Conservation (phyloP, 2,888 invertebrate genomes). For the Glaucopsyche alexis region DNA sequence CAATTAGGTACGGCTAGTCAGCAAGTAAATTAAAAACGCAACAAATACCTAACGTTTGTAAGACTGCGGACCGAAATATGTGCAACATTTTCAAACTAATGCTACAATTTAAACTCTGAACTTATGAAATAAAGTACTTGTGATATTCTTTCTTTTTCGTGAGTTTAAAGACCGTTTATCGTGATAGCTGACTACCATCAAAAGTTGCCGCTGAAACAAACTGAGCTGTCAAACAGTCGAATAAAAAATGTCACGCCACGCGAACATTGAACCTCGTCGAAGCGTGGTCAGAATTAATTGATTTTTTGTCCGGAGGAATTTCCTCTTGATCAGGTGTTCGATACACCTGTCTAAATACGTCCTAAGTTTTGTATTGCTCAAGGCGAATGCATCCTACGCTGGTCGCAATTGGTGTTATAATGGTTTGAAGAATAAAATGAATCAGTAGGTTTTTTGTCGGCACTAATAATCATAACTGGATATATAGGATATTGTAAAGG, state of each 20-base stretch:
- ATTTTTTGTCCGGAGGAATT: conserved; percentile 36
- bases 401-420: conserved; percentile 14
- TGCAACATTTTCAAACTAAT: neutral
- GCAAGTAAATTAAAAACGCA: neutral
- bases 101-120: neutral
- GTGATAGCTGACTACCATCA: neutral
- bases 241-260: conserved; percentile 33
- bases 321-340: conserved; percentile 33
- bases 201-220: neutral
- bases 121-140: too few relatives aligned
- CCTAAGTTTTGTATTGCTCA: conserved; percentile 1
- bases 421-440: neutral
- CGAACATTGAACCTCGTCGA: conserved; percentile 31
- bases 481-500: conserved; percentile 9
- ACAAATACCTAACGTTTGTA: neutral
- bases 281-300: conserved; percentile 36
- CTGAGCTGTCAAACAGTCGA: conserved; percentile 28
- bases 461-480: conserved; percentile 27
- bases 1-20: too few relatives aligned
- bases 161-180: neutral
- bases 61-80: neutral
- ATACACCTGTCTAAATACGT: conserved; percentile 21
- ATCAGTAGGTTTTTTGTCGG: conserved; percentile 1
- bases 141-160: neutral
- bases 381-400: neutral